phyloP scores from a whole-genome alignment of 2,888 invertebrate species.

The Xestia rhomboidea region DNA sequence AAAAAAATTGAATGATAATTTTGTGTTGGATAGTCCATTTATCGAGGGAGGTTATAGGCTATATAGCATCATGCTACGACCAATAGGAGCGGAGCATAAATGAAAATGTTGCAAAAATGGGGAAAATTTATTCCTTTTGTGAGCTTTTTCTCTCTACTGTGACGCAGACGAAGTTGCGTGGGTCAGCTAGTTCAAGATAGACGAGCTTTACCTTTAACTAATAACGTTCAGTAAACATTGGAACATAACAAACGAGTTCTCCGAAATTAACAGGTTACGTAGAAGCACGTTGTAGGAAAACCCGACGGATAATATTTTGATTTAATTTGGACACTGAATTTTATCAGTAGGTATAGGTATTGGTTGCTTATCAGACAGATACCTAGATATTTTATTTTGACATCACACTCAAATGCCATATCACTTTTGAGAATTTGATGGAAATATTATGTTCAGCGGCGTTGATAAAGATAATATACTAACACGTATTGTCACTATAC shows the following conservation, averaged over 20 bases:
- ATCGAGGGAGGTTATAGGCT: too few species aligned
- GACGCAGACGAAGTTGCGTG: too few species aligned
- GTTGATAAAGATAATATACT: conserved; percentile 19
- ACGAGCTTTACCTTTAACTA: neutral
- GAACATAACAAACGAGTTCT: neutral
- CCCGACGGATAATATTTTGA: neutral
- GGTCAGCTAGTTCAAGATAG: neutral
- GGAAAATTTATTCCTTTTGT: too few species aligned
- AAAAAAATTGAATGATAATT: too few species aligned
- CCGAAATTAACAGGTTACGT: neutral
- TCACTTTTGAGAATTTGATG: conserved; percentile 34
- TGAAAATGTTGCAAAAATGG: too few species aligned
- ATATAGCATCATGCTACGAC: too few species aligned
- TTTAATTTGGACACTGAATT: conserved; percentile 19
- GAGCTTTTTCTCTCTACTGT: too few species aligned
- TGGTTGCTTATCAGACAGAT: conserved; percentile 29
- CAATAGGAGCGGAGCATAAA: too few species aligned
- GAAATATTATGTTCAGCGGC: conserved; percentile 21
- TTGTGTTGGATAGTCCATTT: too few species aligned
- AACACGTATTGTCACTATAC: neutral
- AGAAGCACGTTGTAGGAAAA: conserved; percentile 4
- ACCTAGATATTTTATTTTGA: conserved; percentile 16
- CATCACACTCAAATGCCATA: conserved; percentile 11
- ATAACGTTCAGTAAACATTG: conserved; percentile 3
- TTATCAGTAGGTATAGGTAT: too few species aligned